Conservation (phyloP, 2,113 vertebrate species). For the Melanocharis versteri region DNA sequence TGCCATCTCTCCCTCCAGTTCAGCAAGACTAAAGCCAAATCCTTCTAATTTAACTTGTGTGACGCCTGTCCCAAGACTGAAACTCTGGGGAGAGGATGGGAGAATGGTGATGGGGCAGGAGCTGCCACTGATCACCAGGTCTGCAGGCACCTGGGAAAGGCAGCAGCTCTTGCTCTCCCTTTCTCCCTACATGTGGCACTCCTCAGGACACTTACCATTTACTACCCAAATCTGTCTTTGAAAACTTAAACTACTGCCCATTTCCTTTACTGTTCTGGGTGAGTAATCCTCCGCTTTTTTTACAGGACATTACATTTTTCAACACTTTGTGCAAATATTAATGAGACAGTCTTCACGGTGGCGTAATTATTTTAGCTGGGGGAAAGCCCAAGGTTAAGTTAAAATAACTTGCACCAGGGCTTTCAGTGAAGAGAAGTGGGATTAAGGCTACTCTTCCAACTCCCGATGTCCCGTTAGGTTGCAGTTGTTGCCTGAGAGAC, state of each 20-base stretch:
- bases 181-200: background rate
- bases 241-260: background rate
- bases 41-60: background rate
- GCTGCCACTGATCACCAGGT: background rate
- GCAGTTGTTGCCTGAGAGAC: background rate
- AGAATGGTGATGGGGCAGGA: background rate
- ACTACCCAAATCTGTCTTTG: background rate
- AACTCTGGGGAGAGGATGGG: background rate
- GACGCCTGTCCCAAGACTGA: background rate
- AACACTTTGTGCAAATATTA: slow-evolving; percentile 11
- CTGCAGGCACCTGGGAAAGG: background rate
- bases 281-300: background rate
- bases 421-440: background rate
- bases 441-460: background rate
- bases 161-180: background rate
- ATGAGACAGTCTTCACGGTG: background rate
- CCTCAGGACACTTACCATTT: background rate
- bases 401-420: background rate
- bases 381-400: slow-evolving; percentile 6
- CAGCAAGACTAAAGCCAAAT: background rate
- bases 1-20: background rate
- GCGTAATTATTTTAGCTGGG: slow-evolving; percentile 20
- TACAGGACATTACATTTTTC: slow-evolving; percentile 18
- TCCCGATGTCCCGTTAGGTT: background rate
- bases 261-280: slow-evolving; percentile 17